Evolutionary conservation across 2,888 invertebrate genomes (phyloP).

Genomic region (Hetaerina titia): DNA sequence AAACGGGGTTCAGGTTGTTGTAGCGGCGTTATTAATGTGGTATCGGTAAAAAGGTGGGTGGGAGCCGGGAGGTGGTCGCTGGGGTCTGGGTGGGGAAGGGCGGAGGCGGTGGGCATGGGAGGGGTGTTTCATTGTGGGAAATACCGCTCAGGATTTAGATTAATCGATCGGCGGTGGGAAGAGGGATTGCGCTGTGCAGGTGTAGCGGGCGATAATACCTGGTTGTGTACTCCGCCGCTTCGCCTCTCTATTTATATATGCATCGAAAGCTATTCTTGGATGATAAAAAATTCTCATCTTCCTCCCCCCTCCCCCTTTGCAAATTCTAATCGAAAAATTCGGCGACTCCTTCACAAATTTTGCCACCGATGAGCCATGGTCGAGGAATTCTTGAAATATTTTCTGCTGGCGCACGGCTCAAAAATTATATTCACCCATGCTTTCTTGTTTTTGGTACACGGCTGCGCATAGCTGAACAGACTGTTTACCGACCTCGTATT

Average conservation of each 20-base stretch:
- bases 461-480: too few species aligned
- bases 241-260: not conserved
- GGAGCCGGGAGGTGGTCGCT: not conserved
- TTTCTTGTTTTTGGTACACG: too few species aligned
- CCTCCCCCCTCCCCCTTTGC: not conserved
- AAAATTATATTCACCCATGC: too few species aligned
- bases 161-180: conserved; percentile 35
- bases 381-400: too few species aligned
- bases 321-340: not conserved
- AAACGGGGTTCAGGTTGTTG: conserved; percentile 32
- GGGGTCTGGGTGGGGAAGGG: not conserved
- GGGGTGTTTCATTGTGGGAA: conserved; percentile 58
- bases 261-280: not conserved
- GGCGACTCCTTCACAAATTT: not conserved
- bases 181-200: conserved; percentile 32
- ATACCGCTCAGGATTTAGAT: conserved; percentile 40
- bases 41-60: conserved; percentile 11
- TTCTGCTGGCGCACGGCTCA: too few species aligned
- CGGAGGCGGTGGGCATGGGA: not conserved
- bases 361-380: too few species aligned
- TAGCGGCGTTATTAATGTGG: conserved; percentile 48
- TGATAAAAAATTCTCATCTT: not conserved
- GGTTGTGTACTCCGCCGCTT: not conserved
- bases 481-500: too few species aligned
- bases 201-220: conserved; percentile 30